phyloP scores from a whole-genome alignment of 2,113 vertebrate species.

The Cromileptes altivelis region DNA sequence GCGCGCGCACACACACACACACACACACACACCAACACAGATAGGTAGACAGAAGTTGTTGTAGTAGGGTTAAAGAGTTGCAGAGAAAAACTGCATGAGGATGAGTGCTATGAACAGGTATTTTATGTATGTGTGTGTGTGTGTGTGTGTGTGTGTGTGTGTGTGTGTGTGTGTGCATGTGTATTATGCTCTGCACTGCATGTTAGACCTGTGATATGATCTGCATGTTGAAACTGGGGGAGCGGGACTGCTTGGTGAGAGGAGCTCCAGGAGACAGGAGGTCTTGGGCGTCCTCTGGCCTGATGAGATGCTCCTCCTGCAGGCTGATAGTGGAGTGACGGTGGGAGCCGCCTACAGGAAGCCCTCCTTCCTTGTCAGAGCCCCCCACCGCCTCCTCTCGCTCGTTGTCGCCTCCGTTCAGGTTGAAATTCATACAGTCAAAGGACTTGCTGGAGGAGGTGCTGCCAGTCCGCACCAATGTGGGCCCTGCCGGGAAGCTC shows the following conservation, averaged over 20 bases:
- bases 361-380: constrained; percentile 84
- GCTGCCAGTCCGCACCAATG: constrained; percentile 94
- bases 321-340: constrained; percentile 95
- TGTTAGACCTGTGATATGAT: constrained; percentile 97
- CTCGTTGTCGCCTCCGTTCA: constrained; percentile 88
- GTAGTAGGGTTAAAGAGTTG: constrained; percentile 21
- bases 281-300: constrained; percentile 89
- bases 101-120: constrained; percentile 20
- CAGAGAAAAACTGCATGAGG: constrained; percentile 47
- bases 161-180: constrained; percentile 48
- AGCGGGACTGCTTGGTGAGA: constrained; percentile 96
- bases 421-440: constrained; percentile 92
- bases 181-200: constrained; percentile 28
- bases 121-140: constrained; percentile 13
- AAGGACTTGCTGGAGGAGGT: constrained; percentile 97
- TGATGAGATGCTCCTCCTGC: constrained; percentile 93
- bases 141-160: constrained; percentile 34
- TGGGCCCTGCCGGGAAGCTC: constrained; percentile 89
- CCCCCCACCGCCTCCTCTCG: constrained; percentile 78
- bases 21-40: constrained; percentile 12
- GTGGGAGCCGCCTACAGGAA: constrained; percentile 86
- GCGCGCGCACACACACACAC: constrained; percentile 11
- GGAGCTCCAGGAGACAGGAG: constrained; percentile 90
- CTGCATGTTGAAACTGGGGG: constrained; percentile 99
- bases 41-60: constrained; percentile 34